Evolutionary conservation across 2,797 vertebrate genomes (phyloP).

Genomic region (Sphenopsis melanotis): DNA sequence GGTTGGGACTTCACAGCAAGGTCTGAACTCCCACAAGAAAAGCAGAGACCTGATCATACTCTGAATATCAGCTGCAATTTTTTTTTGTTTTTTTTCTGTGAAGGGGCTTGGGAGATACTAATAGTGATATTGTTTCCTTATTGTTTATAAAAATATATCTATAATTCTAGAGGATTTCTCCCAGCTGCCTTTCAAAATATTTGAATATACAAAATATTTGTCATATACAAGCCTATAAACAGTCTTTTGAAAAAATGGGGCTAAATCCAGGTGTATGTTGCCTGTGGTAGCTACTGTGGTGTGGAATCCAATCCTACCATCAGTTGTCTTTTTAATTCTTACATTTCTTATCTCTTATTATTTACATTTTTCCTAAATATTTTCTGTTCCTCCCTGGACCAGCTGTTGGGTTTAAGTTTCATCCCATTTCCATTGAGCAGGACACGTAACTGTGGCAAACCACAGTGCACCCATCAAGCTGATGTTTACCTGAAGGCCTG

Average conservation of each 20-base stretch:
- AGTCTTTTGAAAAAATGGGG: neutral
- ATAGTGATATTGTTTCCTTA: neutral
- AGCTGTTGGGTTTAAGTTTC: neutral
- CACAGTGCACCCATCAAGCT: neutral
- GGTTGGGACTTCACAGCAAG: neutral
- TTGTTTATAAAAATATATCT: neutral
- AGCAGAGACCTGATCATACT: neutral
- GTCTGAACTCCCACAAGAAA: neutral
- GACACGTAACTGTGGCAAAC: neutral
- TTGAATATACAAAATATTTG: neutral
- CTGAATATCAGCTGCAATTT: neutral
- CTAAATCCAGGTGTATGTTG: fast-evolving
- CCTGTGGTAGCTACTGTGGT: neutral
- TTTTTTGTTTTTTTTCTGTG: neutral
- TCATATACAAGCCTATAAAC: neutral
- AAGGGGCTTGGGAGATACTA: neutral
- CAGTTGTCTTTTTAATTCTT: neutral
- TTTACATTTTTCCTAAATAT: neutral
- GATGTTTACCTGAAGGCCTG: constrained; percentile 68
- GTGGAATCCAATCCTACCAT: neutral
- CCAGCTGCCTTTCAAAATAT: neutral
- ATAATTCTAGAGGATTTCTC: neutral
- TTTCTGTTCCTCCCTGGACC: neutral
- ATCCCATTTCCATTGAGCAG: constrained; percentile 9
- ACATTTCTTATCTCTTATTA: neutral